Conservation (phyloP, 2,888 invertebrate genomes). For the Charanyca ferruginea region DNA sequence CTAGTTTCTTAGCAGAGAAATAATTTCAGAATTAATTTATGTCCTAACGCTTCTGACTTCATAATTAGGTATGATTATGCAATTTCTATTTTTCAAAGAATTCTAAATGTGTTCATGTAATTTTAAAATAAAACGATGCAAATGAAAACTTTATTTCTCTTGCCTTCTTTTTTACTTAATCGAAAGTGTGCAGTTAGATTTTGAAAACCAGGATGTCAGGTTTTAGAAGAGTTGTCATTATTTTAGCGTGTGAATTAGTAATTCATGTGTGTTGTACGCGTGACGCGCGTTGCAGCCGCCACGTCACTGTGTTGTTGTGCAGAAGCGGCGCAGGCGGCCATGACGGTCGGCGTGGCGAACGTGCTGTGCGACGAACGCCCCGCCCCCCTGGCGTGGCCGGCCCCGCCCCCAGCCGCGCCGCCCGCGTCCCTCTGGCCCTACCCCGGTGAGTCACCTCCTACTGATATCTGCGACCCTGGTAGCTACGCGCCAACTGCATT, state of each 20-base stretch:
- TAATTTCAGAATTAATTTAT: too few species aligned
- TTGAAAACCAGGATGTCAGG: slow-evolving; percentile 5
- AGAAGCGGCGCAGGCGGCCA: slow-evolving; percentile 93
- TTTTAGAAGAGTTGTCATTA: slow-evolving; percentile 17
- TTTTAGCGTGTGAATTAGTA: slow-evolving; percentile 33
- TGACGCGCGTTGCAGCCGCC: slow-evolving; percentile 75
- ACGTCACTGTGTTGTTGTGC: slow-evolving; percentile 87
- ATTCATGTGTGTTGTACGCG: slow-evolving; percentile 59
- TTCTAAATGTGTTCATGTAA: neutral
- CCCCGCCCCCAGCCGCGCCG: slow-evolving; percentile 90
- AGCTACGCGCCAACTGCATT: slow-evolving; percentile 90
- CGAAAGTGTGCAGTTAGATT: neutral
- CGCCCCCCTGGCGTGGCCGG: slow-evolving; percentile 91
- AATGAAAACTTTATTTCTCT: too few species aligned
- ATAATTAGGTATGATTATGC: neutral
- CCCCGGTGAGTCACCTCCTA: slow-evolving; percentile 92
- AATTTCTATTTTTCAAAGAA: neutral
- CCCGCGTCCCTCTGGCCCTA: slow-evolving; percentile 96
- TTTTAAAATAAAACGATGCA: neutral
- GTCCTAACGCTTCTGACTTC: too few species aligned
- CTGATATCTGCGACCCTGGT: slow-evolving; percentile 85
- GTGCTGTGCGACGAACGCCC: slow-evolving; percentile 93
- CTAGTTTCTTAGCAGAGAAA: too few species aligned
- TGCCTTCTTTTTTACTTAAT: neutral
- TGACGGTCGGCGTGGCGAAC: slow-evolving; percentile 92